Conservation (phyloP, 2,113 vertebrate species). For the Phyllopteryx taeniolatus region DNA sequence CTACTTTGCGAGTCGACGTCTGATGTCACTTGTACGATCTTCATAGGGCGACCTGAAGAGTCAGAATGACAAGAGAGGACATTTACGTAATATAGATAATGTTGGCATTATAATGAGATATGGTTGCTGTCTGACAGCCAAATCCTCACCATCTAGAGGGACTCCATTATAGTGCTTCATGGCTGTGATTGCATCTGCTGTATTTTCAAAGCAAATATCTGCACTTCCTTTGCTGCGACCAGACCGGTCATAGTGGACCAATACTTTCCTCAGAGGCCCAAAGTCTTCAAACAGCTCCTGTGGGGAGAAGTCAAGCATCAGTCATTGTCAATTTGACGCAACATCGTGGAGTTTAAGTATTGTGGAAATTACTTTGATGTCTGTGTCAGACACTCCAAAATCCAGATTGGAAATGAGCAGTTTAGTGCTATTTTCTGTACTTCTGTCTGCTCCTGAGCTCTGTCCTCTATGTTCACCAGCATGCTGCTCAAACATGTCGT, state of each 20-base stretch:
- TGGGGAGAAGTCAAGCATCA: background rate
- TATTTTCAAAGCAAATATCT: constrained; percentile 89
- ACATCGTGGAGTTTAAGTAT: fast-evolving
- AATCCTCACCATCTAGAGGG: constrained; percentile 86
- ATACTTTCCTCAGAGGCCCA: constrained; percentile 85
- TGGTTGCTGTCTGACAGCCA: background rate
- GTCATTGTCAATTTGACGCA: background rate
- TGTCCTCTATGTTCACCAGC: constrained; percentile 57
- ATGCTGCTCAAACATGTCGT: constrained; percentile 90
- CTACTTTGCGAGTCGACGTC: constrained; percentile 83
- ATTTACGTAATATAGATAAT: background rate
- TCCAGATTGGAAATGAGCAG: constrained; percentile 93
- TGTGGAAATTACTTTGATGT: constrained; percentile 82
- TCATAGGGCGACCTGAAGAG: constrained; percentile 88
- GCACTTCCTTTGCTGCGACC: constrained; percentile 94
- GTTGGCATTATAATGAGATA: background rate
- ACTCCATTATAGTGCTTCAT: constrained; percentile 98
- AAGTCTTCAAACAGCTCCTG: constrained; percentile 96
- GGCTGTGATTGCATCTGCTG: constrained; percentile 89
- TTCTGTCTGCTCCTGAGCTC: constrained; percentile 38
- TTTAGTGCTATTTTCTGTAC: constrained; percentile 82
- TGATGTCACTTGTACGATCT: constrained; percentile 90
- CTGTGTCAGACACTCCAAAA: constrained; percentile 92
- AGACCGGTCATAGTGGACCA: constrained; percentile 91
- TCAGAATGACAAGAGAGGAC: background rate